A percentile compares a stretch with the other conserved stretches of the same genome.
Conservation (phyloP, 2,888 invertebrate genomes). For the Mesorhabditis belari region DNA sequence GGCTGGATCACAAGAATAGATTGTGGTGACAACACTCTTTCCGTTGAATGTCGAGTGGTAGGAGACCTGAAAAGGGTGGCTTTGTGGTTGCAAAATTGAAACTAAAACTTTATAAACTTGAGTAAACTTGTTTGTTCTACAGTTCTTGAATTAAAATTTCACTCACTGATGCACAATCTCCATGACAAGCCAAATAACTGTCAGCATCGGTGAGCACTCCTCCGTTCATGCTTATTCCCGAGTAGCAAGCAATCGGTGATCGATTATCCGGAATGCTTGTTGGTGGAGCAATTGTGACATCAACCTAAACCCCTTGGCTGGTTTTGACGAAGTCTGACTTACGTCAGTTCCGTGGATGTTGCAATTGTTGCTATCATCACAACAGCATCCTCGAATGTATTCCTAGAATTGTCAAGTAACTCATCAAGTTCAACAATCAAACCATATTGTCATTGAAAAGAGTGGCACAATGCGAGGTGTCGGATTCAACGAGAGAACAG, state of each 20-base stretch:
- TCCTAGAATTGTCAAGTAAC: background rate
- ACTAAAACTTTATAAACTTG: no score
- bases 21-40: background rate
- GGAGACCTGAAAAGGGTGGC: background rate
- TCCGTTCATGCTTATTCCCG: background rate
- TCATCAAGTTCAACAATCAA: no score
- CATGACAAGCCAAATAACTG: background rate
- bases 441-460: no score
- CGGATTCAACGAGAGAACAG: no score
- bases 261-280: background rate
- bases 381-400: background rate
- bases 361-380: background rate
- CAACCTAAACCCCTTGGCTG: no score
- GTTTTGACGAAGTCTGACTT: no score
- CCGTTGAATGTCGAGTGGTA: conserved; percentile 1
- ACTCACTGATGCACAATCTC: background rate
- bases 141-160: conserved; percentile 8
- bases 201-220: background rate
- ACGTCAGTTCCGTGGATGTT: no score
- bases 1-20: background rate
- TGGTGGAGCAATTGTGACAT: background rate
- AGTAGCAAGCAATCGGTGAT: background rate
- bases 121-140: no score
- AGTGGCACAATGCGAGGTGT: no score
- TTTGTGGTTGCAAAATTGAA: no score